Evolutionary conservation across 30 jellyfish, hydroid and myxozoan species (phyloP).

Genomic region (Rhopilema esculentum): DNA sequence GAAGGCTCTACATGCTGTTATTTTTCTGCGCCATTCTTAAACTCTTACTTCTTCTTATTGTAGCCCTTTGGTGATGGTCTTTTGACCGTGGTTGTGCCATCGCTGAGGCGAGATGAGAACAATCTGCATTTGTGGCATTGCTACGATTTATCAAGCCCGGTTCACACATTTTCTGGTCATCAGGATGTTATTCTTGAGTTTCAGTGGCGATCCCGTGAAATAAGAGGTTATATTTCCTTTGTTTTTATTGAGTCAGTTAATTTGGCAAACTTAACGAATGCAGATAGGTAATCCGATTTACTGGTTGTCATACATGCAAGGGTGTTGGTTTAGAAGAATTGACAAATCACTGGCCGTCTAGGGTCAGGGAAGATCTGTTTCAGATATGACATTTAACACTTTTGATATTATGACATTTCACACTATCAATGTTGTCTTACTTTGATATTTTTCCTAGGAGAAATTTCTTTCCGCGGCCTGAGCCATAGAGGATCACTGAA

Average conservation of each 20-base stretch:
- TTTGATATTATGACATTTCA: too few relatives aligned
- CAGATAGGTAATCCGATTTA: background rate
- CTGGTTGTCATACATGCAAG: background rate
- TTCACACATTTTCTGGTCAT: slow-evolving; percentile 92
- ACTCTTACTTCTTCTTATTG: background rate
- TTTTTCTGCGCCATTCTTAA: background rate
- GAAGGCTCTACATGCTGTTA: background rate
- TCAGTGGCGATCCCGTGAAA: slow-evolving; percentile 87
- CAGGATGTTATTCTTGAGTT: slow-evolving; percentile 92
- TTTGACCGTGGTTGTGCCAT: slow-evolving; percentile 91
- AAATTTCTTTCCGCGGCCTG: too few relatives aligned
- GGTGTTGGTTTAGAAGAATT: too few relatives aligned
- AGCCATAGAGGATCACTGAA: too few relatives aligned
- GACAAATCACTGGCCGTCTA: too few relatives aligned
- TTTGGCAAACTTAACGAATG: background rate
- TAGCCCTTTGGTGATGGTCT: slow-evolving; percentile 99
- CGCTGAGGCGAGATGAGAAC: slow-evolving; percentile 86
- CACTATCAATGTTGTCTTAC: too few relatives aligned
- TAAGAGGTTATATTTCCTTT: slow-evolving; percentile 43
- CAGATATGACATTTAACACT: too few relatives aligned
- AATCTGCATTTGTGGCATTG: slow-evolving; percentile 85
- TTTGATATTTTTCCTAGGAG: too few relatives aligned
- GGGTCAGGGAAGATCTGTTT: too few relatives aligned
- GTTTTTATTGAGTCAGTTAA: background rate
- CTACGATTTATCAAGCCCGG: slow-evolving; percentile 79